Evolutionary conservation across 2,797 vertebrate genomes (phyloP).

Genomic region (Acropternis orthonyx): DNA sequence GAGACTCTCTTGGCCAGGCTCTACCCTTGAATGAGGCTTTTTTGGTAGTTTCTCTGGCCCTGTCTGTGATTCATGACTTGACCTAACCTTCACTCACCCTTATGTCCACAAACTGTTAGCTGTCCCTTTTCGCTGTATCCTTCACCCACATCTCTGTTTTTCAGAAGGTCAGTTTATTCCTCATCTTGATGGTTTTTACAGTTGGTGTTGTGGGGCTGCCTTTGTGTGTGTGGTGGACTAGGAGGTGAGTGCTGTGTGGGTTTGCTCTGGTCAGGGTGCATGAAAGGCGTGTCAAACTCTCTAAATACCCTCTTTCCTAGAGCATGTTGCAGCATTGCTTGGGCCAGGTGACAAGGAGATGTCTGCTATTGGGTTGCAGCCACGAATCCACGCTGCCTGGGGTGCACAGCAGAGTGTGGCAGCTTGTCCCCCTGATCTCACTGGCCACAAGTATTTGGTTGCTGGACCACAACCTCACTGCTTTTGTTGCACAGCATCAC

Average conservation of each 20-base stretch:
- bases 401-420: background rate
- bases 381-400: rapidly evolving
- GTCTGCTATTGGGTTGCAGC: background rate
- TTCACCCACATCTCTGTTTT: background rate
- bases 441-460: background rate
- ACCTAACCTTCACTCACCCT: background rate
- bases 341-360: background rate
- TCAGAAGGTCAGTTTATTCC: background rate
- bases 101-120: background rate
- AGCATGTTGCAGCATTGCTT: background rate
- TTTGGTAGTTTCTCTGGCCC: background rate
- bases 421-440: background rate
- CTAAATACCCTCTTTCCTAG: background rate
- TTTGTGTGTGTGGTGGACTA: too few species aligned
- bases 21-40: background rate
- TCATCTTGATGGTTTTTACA: background rate
- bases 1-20: background rate
- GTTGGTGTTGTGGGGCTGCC: background rate
- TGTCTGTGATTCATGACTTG: background rate
- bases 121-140: background rate
- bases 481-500: rapidly evolving
- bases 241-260: background rate
- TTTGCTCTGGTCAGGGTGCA: background rate
- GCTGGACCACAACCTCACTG: background rate
- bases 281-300: background rate